Base-by-base conservation (phyloP, 2,888 invertebrate genomes). In the Lycia hirtaria region DNA sequence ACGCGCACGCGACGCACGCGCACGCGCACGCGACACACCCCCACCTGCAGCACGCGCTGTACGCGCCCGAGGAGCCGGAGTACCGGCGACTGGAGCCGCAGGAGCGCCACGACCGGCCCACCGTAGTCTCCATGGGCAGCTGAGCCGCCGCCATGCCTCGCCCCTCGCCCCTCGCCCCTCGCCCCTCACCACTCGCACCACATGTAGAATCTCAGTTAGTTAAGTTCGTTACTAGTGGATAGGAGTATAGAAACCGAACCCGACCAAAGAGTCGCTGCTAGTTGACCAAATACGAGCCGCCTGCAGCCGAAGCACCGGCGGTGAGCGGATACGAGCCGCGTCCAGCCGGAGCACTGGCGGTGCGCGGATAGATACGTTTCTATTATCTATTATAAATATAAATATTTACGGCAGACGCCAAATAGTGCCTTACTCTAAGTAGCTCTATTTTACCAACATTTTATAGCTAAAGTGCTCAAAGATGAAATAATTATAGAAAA, bases 61-160 rank as follows among this genome's bases (percentile, higher is more conserved):
- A 75, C 76, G 79, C 77, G 60, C 80, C 78, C 59, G 81, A 78
- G 53, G 65, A 41, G 56, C n/a, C 37, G n/a, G 81, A 80, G 72
- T 82, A 76, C 81, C 77, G 83, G 76, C 70, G 56, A 75, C 58
- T 80, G 41, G 82, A 80, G 50, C 22, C 63, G 33, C 56, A 56
- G 63, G 83, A 82, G 49, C 91, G 91, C 28, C 75, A 85, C 51
- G 93, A 93, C 20, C 88, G 93, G 56, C 88, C 93, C 62, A 90
- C 92, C 55, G 93, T 93, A 56, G 93, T 93, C 24, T 93, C 93
- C 59, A 78, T 93, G 75, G 88, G 86, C 76, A 88, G 89, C 24
- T 30, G 20, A 45, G 48, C 35, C 32, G 22, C 22, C 19, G 5
- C 28, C 41, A n/a, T n/a, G 28, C 17, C 30, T 12, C 44, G 12